Evolutionary conservation across 92 coral and sea anemone species (phyloP).

Genomic region (Montipora capitata): DNA sequence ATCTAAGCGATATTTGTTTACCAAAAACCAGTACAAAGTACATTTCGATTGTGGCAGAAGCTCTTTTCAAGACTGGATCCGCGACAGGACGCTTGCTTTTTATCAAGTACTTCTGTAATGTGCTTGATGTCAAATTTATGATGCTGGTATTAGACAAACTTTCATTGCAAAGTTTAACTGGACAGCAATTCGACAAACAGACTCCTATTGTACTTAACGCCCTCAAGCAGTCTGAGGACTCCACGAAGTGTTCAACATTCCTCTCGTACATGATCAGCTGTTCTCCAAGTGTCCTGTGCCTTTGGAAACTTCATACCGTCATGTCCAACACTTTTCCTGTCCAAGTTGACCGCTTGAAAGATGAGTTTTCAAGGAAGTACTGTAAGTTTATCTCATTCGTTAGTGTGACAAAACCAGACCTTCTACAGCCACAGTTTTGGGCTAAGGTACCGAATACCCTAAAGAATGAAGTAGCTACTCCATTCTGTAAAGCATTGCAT

Average conservation of each 20-base stretch:
- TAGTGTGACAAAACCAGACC: conserved; percentile 45
- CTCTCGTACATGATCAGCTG: background rate
- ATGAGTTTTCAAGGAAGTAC: conserved; percentile 23
- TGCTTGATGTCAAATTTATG: conserved; percentile 24
- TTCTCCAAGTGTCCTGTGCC: conserved; percentile 44
- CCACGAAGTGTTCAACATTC: background rate
- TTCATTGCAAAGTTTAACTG: background rate
- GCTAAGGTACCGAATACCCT: conserved; percentile 56
- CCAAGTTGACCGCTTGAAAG: background rate
- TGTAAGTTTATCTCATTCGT: conserved; percentile 5
- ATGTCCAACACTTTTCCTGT: background rate
- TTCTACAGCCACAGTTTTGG: conserved; percentile 68
- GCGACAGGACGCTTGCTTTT: background rate
- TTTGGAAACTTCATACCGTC: conserved; percentile 49
- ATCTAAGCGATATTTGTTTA: background rate
- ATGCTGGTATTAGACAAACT: conserved; percentile 15
- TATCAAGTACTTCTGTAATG: conserved; percentile 8
- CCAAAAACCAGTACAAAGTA: conserved; percentile 16
- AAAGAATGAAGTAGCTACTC: conserved; percentile 51
- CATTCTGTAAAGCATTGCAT: conserved; percentile 45
- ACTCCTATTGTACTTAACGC: background rate
- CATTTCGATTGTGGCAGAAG: conserved; percentile 21
- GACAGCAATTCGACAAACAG: conserved; percentile 17
- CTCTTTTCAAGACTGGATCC: conserved; percentile 43
- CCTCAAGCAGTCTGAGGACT: background rate